Conservation (phyloP, 2,888 invertebrate species). For the Disparrhopalites patrizii region DNA sequence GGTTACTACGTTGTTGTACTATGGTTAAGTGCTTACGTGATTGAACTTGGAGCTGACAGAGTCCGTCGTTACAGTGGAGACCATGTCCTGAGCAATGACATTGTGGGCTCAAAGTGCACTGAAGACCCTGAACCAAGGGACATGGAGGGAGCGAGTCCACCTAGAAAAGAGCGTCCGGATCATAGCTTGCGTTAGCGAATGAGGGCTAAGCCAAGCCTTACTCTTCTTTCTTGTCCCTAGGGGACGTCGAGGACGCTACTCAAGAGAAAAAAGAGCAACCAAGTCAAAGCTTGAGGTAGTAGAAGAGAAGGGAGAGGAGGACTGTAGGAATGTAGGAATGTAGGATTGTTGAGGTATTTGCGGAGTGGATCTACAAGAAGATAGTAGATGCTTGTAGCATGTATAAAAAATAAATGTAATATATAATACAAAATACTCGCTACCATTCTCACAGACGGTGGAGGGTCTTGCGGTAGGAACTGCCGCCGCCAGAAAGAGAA, state of each 20-base stretch:
- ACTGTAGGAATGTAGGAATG: neutral
- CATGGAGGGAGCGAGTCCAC: constrained; percentile 42
- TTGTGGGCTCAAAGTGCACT: constrained; percentile 44
- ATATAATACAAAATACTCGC: neutral
- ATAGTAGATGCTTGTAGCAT: too few relatives aligned
- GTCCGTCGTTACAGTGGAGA: constrained; percentile 43
- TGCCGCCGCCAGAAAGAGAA: constrained; percentile 28
- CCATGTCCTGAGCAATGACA: constrained; percentile 46
- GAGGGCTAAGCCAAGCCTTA: constrained; percentile 25
- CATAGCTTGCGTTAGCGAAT: constrained; percentile 28
- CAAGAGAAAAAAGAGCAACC: neutral
- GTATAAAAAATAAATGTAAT: neutral
- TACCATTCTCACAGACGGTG: constrained; percentile 15
- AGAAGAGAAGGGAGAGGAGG: neutral
- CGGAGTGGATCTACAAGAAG: too few relatives aligned
- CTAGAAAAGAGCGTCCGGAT: constrained; percentile 32
- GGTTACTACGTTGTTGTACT: too few relatives aligned
- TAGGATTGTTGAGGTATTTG: neutral
- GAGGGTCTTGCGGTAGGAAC: constrained; percentile 21
- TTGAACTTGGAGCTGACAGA: constrained; percentile 45
- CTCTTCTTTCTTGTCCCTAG: constrained; percentile 24
- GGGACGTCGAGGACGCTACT: constrained; percentile 30
- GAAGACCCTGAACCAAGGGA: constrained; percentile 40
- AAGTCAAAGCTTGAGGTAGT: neutral
- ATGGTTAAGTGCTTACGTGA: too few relatives aligned